Evolutionary conservation across 2,888 invertebrate species (phyloP), one percentile per base, ranked within the genome.

Genomic region (Gari tellinella): DNA sequence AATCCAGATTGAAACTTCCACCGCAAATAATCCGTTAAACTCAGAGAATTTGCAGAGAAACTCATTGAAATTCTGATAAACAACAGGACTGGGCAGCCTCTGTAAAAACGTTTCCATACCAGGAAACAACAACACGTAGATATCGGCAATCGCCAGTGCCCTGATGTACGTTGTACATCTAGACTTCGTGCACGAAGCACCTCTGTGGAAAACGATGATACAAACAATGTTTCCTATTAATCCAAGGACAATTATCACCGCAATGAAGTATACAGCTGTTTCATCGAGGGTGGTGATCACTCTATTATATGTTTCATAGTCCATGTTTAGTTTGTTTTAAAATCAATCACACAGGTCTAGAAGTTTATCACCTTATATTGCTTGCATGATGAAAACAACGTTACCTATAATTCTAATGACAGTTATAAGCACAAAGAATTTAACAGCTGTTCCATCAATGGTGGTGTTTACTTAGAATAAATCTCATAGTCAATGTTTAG

Each of bases 101-200:
- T n/a, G 40, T 40, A 55, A 21, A 14, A 55, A 23, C 14, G 40
- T 23, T 55, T 55, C 55, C 55, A 55, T 55, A 3, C 40, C 38
- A 1, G 55, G 55, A 25, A 55, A 55, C 41, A 55, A 40, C 14
- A 55, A 40, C 10, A 55, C 26, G 14, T 40, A 55, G 7, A 26
- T 55, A 23, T 55, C 55, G 2, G 26, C 55, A 12, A 55, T 40
- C 2, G 55, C 55, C 23, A 55, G 41, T 40, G 55, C 40, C 21
- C 23, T 55, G 41, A 55, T 40, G 19, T 55, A 55, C 2, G 55
- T 19, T n/a, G 40, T 23, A 23, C 38, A 40, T 23, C 21, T 38
- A 23, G 40, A 41, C 17, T 55, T 15, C 8, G 40, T 40, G 37
- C 55, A 55, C 12, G 40, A 21, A 19, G 23, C 19, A 21, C 55